Evolutionary conservation across 1,140 invertebrate species (phyloP).

Genomic region (Drosophila busckii): DNA sequence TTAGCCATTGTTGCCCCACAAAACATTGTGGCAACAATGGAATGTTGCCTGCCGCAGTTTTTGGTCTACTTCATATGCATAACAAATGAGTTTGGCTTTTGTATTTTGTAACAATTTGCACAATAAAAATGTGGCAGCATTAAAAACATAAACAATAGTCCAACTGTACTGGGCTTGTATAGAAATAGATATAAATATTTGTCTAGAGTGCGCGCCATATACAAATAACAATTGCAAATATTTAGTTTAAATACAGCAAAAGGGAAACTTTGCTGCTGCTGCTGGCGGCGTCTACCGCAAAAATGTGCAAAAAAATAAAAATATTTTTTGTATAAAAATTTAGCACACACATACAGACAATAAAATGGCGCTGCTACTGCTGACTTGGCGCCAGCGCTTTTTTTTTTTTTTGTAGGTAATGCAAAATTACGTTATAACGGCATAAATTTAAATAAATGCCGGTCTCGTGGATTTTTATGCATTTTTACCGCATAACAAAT

Average conservation of each 20-base stretch:
- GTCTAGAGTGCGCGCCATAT: too few species aligned
- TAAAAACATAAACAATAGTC: slow-evolving; percentile 34
- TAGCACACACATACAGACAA: slow-evolving; percentile 36
- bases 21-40: slow-evolving; percentile 2
- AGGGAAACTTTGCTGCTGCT: slow-evolving; percentile 51
- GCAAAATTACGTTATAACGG: slow-evolving; percentile 78
- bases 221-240: slow-evolving; percentile 73
- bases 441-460: slow-evolving; percentile 79
- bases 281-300: slow-evolving; percentile 18
- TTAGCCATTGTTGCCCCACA: slow-evolving; percentile 18
- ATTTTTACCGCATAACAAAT: slow-evolving; percentile 79
- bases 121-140: slow-evolving; percentile 26
- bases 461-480: slow-evolving; percentile 78
- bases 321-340: slow-evolving; percentile 63
- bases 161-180: slow-evolving; percentile 43
- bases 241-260: slow-evolving; percentile 65
- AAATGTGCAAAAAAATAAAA: slow-evolving; percentile 35
- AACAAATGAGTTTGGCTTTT: slow-evolving; percentile 68
- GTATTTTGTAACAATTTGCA: slow-evolving; percentile 59
- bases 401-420: slow-evolving; percentile 71
- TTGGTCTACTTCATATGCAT: slow-evolving; percentile 65
- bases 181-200: slow-evolving; percentile 41
- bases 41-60: slow-evolving; percentile 33
- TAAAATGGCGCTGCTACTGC: slow-evolving; percentile 49
- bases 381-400: slow-evolving; percentile 45